Conservation (phyloP, 35 echinoderm and acorn worm species). For the Patiria miniata region DNA sequence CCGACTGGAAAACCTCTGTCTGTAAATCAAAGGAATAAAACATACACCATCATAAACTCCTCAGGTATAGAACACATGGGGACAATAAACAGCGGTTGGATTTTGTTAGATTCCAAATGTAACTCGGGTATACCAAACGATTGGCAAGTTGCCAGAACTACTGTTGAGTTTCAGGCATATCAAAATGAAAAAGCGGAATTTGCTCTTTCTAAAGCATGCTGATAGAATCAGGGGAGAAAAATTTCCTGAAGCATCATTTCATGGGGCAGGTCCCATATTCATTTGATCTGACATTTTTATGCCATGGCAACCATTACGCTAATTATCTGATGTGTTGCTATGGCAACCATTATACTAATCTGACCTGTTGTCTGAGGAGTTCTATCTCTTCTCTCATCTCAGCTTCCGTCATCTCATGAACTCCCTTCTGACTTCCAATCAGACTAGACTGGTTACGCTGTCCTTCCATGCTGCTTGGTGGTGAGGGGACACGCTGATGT, state of each 20-base stretch:
- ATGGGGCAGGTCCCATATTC: too few species aligned
- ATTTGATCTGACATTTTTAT: too few species aligned
- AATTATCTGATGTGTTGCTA: background rate
- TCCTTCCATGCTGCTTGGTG: background rate
- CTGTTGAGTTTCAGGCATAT: too few species aligned
- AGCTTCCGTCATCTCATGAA: conserved; percentile 3
- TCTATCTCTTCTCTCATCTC: conserved; percentile 38
- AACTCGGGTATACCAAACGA: too few species aligned
- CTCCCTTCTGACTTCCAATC: background rate
- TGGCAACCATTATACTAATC: background rate
- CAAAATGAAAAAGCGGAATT: too few species aligned
- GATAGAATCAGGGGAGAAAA: too few species aligned
- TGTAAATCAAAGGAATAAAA: background rate
- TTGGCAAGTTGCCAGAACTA: too few species aligned
- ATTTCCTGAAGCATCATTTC: too few species aligned
- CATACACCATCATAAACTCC: too few species aligned
- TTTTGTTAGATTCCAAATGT: background rate
- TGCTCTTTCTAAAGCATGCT: too few species aligned
- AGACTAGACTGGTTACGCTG: background rate
- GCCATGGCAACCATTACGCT: too few species aligned
- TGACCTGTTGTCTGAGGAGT: conserved; percentile 36
- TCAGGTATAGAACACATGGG: background rate
- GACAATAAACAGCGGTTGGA: background rate
- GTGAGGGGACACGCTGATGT: background rate
- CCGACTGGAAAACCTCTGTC: conserved; percentile 51